Evolutionary conservation across 2,888 invertebrate genomes (phyloP), one percentile per base, ranked within the genome.

Genomic region (Drosophila anomalata): DNA sequence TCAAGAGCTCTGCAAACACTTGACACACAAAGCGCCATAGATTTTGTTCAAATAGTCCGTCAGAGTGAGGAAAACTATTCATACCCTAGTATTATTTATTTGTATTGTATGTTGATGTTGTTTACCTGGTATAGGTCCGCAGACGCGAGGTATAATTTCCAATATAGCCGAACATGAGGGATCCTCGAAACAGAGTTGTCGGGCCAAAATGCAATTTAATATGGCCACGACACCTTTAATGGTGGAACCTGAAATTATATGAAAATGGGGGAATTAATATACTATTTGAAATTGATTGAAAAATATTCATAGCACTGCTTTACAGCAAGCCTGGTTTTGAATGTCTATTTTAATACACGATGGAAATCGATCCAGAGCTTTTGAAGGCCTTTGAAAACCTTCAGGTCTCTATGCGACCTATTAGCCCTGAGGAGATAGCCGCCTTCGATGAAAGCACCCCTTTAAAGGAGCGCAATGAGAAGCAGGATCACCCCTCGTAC

Each of bases 141-240:
- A 97, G 84, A 97, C 97, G 87, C 97, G 94, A 59, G 97, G 97
- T 90, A 97, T 97, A 89, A 97, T 96, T 93, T 97, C 97, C 91
- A 97, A 92, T 91, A 97, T 97, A 75, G 97, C 96, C 78, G 96
- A 96, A 93, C 97, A 97, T 79, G 97, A 96, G 71, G 96, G 94
- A 93, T 97, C 97, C 90, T 97, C 97, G 92, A 96, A 96, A 93
- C 97, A 97, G 75, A 97, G 94, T 92, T 97, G 96, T 80, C 97
- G 94, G 59, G 97, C 97, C 90, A 96, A 94, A 78, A 97, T 94
- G 92, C 97, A 97, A 93, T 97, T 97, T 89, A 97, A 93, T 91
- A 97, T 96, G 76, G 96, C 96, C 90, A 96, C 95, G 61, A 94
- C 94, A 79, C 94, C 94, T 91, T 96, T 96, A 87, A 96, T 94